Base-by-base conservation (phyloP, 2,113 vertebrate species). In the Pseudonaja textilis region DNA sequence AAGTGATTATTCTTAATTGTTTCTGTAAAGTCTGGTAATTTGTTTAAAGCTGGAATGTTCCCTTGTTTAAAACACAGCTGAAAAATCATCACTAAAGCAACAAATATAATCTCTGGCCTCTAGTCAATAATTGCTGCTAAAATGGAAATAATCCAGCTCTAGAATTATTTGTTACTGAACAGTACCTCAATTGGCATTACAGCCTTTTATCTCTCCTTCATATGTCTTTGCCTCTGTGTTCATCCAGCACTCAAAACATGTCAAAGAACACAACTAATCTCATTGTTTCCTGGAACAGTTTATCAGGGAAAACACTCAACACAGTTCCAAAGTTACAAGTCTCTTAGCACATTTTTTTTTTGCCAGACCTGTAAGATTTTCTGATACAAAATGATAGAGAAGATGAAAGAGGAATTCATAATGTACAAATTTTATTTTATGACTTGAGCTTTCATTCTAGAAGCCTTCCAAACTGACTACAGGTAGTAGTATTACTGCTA, bases 261-360 rank as follows among this genome's bases (percentile, higher is more conserved):
- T 98, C 98, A 98, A 96, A 95, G 54, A 95, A 95, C 97, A 98
- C 96, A 95, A 90, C 95, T 98, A 97, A 98, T 97, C 97, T 97
- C 94, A 95, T 45, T 94, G 95, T 90, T 97, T 98, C 97, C 97
- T 96, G 96, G 97, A 98, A 98, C 95, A 94, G 93, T 93, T 96
- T 98, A 97, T 97, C 97, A 95, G 93, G 94, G 94, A 96, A 97
- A 95, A 95, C 94, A 97, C 95, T 98, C 95, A 94, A 89, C 95
- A 95, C 92, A 91, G 95, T 93, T 96, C 95, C 97, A 95, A 94
- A 96, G 94, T 95, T 96, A 95, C 94, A 96, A 96, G 88, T 96
- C 95, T 95, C 92, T 95, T 92, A 1, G 89, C 89, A 93, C 90
- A 74, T 93, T 92, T 61, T 42, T 61, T 42, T 90, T 90, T 87